Base-by-base conservation (phyloP, 2,888 invertebrate genomes). In the Ennomos quercinarius region DNA sequence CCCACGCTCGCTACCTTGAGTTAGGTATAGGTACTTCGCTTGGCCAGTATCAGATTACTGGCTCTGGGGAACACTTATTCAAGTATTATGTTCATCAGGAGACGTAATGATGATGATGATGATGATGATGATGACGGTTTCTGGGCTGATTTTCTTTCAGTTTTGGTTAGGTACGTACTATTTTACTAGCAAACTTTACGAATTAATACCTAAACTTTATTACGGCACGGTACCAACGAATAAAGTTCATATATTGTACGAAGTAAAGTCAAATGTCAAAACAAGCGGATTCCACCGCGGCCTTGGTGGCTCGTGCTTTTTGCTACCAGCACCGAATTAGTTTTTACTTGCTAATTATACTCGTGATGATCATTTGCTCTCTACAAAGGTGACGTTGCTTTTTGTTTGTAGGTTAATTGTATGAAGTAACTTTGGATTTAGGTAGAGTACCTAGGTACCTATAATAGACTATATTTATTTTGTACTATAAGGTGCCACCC, bases 321-420 rank as follows among this genome's bases (percentile, higher is more conserved):
- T 69, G 76, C 74, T 70, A 63, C 74, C 63, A 71, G 51, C 48
- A 27, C 65, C 55, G 61, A 71, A 71, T 72, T 59, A 67, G 72
- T 74, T 75, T 73, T 71, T 70, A 63, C 57, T 60, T 55, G 57
- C 61, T 75, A 77, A 78, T 78, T 78, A 71, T 9, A 8, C 41
- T 67, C 67, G 70, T 72, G 70, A 71, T 61, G 57, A 64, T 61
- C 64, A 54, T 63, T 49, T 59, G 40, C 41, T 34, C 37, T 50
- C 51, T 56, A 39, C 48, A 47, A 55, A 55, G 45, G 10, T 40
- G 47, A 46, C 46, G 55, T 51, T 37, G 27, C 39, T 68, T 66
- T 68, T 68, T 66, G 62, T 64, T 54, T 27, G 27, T 27, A 17
- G 3, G 17, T 34, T 39, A 10, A 37, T 27, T 39, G 45, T 54